phyloP scores from a whole-genome alignment of 1,140 invertebrate genomes.

The Branchinecta lindahli region DNA sequence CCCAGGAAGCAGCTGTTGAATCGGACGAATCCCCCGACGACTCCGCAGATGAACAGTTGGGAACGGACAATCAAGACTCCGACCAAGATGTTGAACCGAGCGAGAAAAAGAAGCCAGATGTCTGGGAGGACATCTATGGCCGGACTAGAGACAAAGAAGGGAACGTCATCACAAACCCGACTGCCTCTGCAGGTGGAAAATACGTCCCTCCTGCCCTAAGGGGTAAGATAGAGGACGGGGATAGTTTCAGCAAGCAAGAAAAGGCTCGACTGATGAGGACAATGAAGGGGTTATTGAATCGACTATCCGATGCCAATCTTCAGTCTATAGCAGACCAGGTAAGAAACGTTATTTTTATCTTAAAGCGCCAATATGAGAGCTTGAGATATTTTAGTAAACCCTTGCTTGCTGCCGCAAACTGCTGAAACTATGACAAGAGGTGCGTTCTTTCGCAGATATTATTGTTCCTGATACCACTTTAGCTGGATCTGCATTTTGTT shows the following conservation, averaged over 20 bases:
- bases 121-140: constrained; percentile 89
- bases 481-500: too few relatives aligned
- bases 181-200: constrained; percentile 36
- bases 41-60: constrained; percentile 21
- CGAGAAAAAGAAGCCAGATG: constrained; percentile 16
- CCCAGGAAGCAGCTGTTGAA: constrained; percentile 26
- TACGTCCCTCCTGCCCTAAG: constrained; percentile 72
- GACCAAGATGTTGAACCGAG: constrained; percentile 15
- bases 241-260: constrained; percentile 40
- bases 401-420: too few relatives aligned
- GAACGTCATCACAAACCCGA: constrained; percentile 35
- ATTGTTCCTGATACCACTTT: too few relatives aligned
- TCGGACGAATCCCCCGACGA: constrained; percentile 32
- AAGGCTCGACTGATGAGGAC: constrained; percentile 50
- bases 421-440: too few relatives aligned
- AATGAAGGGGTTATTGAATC: constrained; percentile 74
- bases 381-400: too few relatives aligned
- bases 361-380: too few relatives aligned
- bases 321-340: constrained; percentile 55
- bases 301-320: constrained; percentile 73
- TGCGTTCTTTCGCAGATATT: too few relatives aligned
- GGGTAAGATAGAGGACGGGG: constrained; percentile 32
- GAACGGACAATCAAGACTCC: neutral
- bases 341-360: constrained; percentile 23
- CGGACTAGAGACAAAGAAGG: constrained; percentile 61